Evolutionary conservation across 2,113 vertebrate genomes (phyloP), one percentile per base, ranked within the genome.

Genomic region (Boleophthalmus pectinirostris): DNA sequence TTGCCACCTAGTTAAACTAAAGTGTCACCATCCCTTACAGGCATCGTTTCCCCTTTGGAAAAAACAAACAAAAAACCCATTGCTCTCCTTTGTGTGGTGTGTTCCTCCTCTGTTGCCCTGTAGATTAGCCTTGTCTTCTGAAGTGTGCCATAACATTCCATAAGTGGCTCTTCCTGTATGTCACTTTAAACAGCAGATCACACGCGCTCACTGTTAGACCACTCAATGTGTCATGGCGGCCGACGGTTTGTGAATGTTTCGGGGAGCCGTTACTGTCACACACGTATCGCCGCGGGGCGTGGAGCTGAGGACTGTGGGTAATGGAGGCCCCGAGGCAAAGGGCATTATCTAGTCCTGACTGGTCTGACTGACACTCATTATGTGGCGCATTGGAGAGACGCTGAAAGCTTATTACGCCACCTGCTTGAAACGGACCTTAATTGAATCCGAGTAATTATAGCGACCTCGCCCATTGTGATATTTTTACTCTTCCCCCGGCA

Each of bases 371-470:
- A 91, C 90, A 90, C 85, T 91, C 89, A 91, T 90, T 91, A 90
- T 85, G 74, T 83, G 78, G 78, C 86, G 84, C 81, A 80, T 84
- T 85, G 74, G 73, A 83, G 81, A 90, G 85, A 81, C 67, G 88
- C 88, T 82, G 86, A 84, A 88, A 90, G 83, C 89, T 94, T 91
- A 90, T 92, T 92, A 82, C 91, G 87, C 90, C 86, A 88, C 85
- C 84, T 89, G 82, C 86, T 88, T 78, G 81, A 86, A 86, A 73
- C 56, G 54, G 79, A 73, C 85, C 87, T 79, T 85, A 91, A 91
- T 91, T 91, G 86, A 93, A 87, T 93, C 72, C 85, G 87, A 82
- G 91, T 93, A 92, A 91, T 93, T 91, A 92, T 89, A 68, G 69
- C 72, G 73, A 91, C 91, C 90, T 85, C 82, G 88, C 81, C 91